Conservation (phyloP, 1,140 invertebrate species). For the Anastatus disparis region DNA sequence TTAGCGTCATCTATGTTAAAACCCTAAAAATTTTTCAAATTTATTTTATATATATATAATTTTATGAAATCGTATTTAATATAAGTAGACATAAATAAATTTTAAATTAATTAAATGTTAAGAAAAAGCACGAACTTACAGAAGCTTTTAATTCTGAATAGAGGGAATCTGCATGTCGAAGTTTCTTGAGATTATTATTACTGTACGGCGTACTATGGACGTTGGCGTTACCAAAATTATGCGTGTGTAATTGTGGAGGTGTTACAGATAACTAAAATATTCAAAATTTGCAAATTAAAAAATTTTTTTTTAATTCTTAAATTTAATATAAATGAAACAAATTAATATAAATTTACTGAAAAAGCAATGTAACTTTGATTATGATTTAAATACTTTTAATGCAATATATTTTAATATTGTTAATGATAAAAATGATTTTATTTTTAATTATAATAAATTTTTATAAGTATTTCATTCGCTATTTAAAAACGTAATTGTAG, state of each 20-base stretch:
- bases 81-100: neutral
- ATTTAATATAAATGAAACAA: too few relatives aligned
- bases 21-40: too few relatives aligned
- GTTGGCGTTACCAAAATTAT: slow-evolving; percentile 20
- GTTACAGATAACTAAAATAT: slow-evolving; percentile 37
- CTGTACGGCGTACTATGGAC: slow-evolving; percentile 41
- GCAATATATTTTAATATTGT: neutral
- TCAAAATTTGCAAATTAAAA: too few relatives aligned
- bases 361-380: too few relatives aligned
- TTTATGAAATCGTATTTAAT: neutral
- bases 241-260: slow-evolving; percentile 25
- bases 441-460: neutral
- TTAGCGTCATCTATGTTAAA: slow-evolving; percentile 38
- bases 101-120: too few relatives aligned
- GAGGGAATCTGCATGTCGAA: slow-evolving; percentile 34
- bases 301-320: too few relatives aligned
- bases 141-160: slow-evolving; percentile 48
- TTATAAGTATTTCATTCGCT: neutral
- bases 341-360: too few relatives aligned
- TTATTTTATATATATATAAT: neutral
- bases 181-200: neutral
- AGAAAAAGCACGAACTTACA: slow-evolving; percentile 39
- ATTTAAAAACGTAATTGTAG: neutral
- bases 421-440: neutral
- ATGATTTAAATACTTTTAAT: slow-evolving; percentile 3